Evolutionary conservation across 1,140 invertebrate species (phyloP).

Genomic region (Acromyrmex charruanus): DNA sequence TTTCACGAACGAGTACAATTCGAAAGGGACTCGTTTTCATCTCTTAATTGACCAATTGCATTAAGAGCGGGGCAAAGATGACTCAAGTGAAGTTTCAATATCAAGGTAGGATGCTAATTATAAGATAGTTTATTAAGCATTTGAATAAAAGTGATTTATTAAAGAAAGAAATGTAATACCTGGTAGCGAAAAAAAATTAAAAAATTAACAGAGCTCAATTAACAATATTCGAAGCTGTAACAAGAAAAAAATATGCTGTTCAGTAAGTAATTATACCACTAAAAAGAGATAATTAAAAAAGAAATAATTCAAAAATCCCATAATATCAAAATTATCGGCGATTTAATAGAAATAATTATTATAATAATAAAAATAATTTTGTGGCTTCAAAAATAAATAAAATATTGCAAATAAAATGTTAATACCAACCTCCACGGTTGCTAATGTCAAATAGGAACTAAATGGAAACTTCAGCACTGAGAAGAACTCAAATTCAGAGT

Average conservation of each 20-base stretch:
- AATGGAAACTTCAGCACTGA: too few relatives aligned
- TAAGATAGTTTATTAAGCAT: background rate
- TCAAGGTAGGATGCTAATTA: background rate
- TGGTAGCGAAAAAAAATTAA: background rate
- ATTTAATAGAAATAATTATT: background rate
- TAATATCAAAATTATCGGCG: background rate
- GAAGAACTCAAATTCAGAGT: too few relatives aligned
- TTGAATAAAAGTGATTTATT: background rate
- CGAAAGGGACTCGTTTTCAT: background rate
- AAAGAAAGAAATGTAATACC: background rate
- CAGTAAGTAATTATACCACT: background rate
- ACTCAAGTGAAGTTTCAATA: conserved; percentile 24
- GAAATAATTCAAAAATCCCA: background rate
- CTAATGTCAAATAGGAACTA: too few relatives aligned
- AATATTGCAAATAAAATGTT: too few relatives aligned
- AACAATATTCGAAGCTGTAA: background rate
- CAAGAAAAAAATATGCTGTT: background rate
- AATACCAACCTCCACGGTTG: too few relatives aligned
- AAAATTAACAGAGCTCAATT: background rate
- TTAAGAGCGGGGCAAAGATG: background rate
- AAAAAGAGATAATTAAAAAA: background rate
- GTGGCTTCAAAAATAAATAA: too few relatives aligned
- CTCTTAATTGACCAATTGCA: conserved; percentile 3
- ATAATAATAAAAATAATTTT: too few relatives aligned
- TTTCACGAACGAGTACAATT: background rate